A percentile compares a stretch with the other conserved stretches of the same genome.
phyloP scores from a whole-genome alignment of 2,113 vertebrate genomes.

The Cryptomyrus ogoouensis region DNA sequence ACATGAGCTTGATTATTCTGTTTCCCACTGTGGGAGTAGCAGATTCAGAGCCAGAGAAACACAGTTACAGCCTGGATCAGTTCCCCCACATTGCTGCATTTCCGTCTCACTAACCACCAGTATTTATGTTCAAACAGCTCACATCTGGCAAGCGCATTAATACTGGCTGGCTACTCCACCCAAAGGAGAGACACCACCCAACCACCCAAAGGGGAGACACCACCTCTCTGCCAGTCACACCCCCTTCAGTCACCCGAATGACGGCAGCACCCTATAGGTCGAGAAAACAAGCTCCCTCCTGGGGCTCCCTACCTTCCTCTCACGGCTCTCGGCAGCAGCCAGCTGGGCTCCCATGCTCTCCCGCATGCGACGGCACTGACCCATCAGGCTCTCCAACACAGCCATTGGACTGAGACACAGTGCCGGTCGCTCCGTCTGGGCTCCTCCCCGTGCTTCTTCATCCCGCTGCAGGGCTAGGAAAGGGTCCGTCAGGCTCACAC shows the following conservation, averaged over 20 bases:
- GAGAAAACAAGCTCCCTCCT: background rate
- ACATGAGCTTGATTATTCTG: background rate
- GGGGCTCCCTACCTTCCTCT: conserved; percentile 81
- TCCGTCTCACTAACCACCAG: background rate
- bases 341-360: conserved; percentile 90
- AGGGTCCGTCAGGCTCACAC: conserved; percentile 91
- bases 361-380: conserved; percentile 96
- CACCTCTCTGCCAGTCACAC: background rate
- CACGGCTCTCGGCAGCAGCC: conserved; percentile 83
- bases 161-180: background rate
- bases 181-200: background rate
- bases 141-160: background rate
- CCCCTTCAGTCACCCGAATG: background rate
- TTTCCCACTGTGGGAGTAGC: background rate
- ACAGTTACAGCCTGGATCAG: background rate
- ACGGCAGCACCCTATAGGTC: background rate
- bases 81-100: background rate
- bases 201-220: background rate
- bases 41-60: background rate
- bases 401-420: conserved; percentile 85
- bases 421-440: conserved; percentile 74
- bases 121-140: background rate
- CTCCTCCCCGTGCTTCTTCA: conserved; percentile 70
- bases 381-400: conserved; percentile 93
- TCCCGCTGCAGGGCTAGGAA: conserved; percentile 96